Percentiles rank a stretch among this genome's conserved stretches.
These are phyloP conservation scores for Chromoteleia sp. DNA, from an alignment of 2,888 invertebrate genomes.

Conservation along the genomic window DNA sequence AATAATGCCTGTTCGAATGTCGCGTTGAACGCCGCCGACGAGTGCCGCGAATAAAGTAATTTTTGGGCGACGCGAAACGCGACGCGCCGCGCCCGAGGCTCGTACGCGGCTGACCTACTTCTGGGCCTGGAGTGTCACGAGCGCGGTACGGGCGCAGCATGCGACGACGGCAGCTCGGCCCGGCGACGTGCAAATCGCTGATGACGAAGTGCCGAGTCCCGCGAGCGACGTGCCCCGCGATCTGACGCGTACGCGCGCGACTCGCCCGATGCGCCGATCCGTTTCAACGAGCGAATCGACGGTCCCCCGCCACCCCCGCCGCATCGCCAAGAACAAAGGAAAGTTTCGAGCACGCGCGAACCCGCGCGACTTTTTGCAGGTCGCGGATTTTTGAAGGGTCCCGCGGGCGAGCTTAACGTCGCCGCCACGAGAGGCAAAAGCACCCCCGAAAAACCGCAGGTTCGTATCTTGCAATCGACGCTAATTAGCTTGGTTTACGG, in stretches of 20 bases:
- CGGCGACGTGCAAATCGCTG: conserved; percentile 41
- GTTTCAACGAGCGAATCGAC: conserved; percentile 2
- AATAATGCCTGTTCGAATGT: conserved; percentile 72
- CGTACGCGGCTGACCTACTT: conserved; percentile 58
- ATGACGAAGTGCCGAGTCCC: conserved; percentile 3
- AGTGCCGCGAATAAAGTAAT: conserved; percentile 22
- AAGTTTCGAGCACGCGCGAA: conserved; percentile 16
- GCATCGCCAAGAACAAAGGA: conserved; percentile 23
- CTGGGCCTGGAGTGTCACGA: conserved; percentile 11
- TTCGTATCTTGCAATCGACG: conserved; percentile 32
- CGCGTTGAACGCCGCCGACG: conserved; percentile 48
- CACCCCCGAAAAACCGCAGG: conserved; percentile 28
- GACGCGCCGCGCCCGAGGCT: conserved; percentile 33
- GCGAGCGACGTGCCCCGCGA: conserved; percentile 26
- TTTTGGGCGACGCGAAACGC: conserved; percentile 26
- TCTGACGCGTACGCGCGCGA: conserved; percentile 33
- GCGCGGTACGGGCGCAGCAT: conserved; percentile 50
- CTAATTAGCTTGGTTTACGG: conserved; percentile 27
- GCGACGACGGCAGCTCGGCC: conserved; percentile 45
- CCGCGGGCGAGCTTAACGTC: not conserved
- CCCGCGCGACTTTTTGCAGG: not conserved
- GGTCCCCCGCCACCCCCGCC: conserved; percentile 24
- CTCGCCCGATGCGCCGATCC: conserved; percentile 3
- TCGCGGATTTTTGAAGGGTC: not conserved
- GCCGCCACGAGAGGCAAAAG: not conserved